Evolutionary conservation across 2,888 invertebrate species (phyloP), one percentile per base, ranked within the genome.

Genomic region (Xestobium rufovillosum): DNA sequence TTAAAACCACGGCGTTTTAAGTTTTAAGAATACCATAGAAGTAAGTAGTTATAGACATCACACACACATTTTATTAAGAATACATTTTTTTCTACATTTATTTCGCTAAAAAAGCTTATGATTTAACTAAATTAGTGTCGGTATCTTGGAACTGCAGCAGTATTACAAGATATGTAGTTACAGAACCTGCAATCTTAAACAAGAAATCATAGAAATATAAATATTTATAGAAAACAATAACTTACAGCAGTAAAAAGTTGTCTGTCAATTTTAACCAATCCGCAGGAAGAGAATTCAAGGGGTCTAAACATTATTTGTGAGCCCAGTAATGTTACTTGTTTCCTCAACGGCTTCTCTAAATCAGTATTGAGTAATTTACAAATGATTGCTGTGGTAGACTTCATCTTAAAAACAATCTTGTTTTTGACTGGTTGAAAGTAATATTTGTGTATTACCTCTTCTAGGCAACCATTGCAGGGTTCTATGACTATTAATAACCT

Each of bases 401-500:
- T 38, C 27, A 49, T 43, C 51, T 52, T 29, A 26, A 50, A 49
- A 29, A 26, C 8, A 17, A 34, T 33, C 13, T 9, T 8, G 16
- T 2, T 19, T 10, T 15, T 14, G 9, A n/a, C n/a, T 9, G 13
- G 6, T 10, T 15, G 12, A 6, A 26, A 34, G 8, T 29, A 33
- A 34, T 11, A 32, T 13, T 4, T 10, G 15, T 15, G n/a, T 9
- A 10, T 38, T 50, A 74, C 75, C 68, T 75, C 71, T 3, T 55
- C 54, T 10, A 70, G 67, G 11, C 75, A 70, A 34, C 67, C 66
- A 44, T 76, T 74, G 28, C 75, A 71, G 0, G 76, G 76, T 34
- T 76, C 76, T 0, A 76, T 73, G 1, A 76, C 65, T 3, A 76
- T 66, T 6, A 75, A 55, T 64, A 76, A 66, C 2, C 76, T 57